A percentile compares a stretch with the other conserved stretches of the same genome.
Evolutionary conservation across 2,797 vertebrate genomes (phyloP).

Genomic region (Halcyon leucocephala): DNA sequence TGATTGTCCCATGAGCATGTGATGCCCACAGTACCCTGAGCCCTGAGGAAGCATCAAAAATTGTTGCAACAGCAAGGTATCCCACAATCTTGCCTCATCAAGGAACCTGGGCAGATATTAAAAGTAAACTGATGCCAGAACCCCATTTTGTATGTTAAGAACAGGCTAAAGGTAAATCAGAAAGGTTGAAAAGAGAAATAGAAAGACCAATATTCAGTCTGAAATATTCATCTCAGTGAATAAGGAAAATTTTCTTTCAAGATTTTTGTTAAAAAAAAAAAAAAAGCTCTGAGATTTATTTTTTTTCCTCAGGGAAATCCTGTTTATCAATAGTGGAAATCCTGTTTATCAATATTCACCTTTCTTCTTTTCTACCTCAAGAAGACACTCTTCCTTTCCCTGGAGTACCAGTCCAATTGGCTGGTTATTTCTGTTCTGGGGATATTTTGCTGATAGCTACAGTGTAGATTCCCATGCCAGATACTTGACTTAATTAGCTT

Average conservation of each 20-base stretch:
- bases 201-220: neutral
- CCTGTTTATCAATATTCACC: neutral
- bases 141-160: neutral
- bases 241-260: neutral
- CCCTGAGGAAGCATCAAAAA: neutral
- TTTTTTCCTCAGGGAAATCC: too few relatives aligned
- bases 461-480: conserved; percentile 33
- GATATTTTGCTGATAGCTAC: conserved; percentile 31
- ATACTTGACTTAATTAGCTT: conserved; percentile 47
- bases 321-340: neutral
- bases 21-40: neutral
- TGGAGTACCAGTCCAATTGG: neutral
- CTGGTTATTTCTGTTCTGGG: neutral
- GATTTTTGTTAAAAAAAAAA: neutral
- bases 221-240: neutral
- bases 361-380: neutral
- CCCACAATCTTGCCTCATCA: neutral
- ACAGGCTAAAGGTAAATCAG: neutral
- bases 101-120: neutral
- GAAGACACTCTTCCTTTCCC: conserved; percentile 4
- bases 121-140: conserved; percentile 5
- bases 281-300: neutral
- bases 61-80: neutral
- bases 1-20: neutral
- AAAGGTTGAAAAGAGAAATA: neutral